Percentiles rank a stretch among this genome's conserved stretches.
Conservation (phyloP, 2,797 vertebrate genomes). For the Myiothlypis chrysogaster region DNA sequence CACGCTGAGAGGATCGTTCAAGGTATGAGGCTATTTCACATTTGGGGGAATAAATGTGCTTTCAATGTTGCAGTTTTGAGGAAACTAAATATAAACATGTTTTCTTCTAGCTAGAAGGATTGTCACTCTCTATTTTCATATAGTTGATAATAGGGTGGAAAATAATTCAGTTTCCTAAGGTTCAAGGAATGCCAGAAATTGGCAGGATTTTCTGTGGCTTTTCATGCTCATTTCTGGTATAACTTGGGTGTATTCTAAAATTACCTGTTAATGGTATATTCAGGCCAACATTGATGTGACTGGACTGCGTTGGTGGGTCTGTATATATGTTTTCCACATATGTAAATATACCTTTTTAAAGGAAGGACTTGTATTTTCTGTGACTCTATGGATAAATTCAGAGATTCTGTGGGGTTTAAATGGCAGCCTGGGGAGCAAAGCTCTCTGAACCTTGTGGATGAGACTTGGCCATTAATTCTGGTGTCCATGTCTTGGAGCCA, state of each 20-base stretch:
- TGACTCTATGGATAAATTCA: fast-evolving
- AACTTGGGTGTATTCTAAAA: not conserved
- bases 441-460: not conserved
- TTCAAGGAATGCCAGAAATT: not conserved
- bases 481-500: not conserved
- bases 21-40: not conserved
- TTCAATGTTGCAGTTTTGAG: not conserved
- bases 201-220: not conserved
- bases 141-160: not conserved
- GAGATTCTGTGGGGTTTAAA: not conserved
- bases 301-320: fast-evolving
- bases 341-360: not conserved
- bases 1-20: not conserved
- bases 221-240: not conserved
- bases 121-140: not conserved
- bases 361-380: not conserved
- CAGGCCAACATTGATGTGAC: not conserved
- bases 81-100: not conserved
- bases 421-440: not conserved
- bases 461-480: not conserved
- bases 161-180: not conserved
- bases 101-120: not conserved
- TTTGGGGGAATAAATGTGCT: not conserved
- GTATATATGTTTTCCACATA: not conserved
- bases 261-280: not conserved